These are phyloP conservation scores for Drosophila monieri DNA, from an alignment of 2,888 invertebrate species.

Conservation along the genomic window DNA sequence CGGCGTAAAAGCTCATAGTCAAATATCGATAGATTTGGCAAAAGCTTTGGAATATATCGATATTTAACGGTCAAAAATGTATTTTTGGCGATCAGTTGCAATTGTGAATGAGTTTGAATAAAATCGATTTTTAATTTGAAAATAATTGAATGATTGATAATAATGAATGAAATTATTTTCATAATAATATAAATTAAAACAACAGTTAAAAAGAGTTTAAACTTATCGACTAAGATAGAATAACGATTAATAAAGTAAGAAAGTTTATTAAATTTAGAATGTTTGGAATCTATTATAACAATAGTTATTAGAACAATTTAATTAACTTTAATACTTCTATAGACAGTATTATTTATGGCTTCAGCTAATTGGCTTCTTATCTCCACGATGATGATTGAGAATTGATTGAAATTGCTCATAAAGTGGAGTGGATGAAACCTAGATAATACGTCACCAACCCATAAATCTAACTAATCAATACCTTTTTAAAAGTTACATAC, in stretches of 20 bases:
- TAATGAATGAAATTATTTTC: too few relatives aligned
- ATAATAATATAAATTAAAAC: too few relatives aligned
- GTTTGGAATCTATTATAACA: too few relatives aligned
- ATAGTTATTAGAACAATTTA: not conserved
- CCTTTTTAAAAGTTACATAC: slow-evolving; percentile 2
- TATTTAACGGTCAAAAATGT: not conserved
- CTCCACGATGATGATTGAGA: slow-evolving; percentile 6
- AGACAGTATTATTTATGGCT: not conserved
- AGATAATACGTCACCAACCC: slow-evolving; percentile 13
- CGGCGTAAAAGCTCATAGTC: not conserved
- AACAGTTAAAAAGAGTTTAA: too few relatives aligned
- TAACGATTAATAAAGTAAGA: too few relatives aligned
- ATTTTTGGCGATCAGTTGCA: not conserved
- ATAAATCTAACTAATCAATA: slow-evolving; percentile 22
- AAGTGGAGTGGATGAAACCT: not conserved
- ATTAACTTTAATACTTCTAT: not conserved
- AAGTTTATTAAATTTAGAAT: too few relatives aligned
- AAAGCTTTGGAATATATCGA: not conserved
- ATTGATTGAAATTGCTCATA: slow-evolving; percentile 17
- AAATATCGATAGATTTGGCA: slow-evolving; percentile 20
- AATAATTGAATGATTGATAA: too few relatives aligned
- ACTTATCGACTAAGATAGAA: too few relatives aligned
- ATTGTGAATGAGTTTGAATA: too few relatives aligned
- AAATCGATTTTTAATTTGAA: not conserved
- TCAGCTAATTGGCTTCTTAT: slow-evolving; percentile 11